Conservation (phyloP, 2,888 invertebrate genomes). For the Axea sp. region DNA sequence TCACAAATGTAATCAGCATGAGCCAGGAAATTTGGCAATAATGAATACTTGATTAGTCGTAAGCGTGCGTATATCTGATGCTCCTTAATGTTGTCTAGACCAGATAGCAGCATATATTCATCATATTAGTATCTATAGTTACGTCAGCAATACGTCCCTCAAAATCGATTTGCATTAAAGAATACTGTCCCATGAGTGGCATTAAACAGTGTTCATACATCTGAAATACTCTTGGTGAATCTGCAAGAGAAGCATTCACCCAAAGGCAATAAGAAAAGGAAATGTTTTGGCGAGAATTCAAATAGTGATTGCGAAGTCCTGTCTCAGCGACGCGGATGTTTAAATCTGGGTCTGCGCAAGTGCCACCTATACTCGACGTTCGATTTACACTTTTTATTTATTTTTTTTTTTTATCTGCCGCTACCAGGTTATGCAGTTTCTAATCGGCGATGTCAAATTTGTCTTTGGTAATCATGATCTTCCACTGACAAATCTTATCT, state of each 20-base stretch:
- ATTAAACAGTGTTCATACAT: slow-evolving; percentile 57
- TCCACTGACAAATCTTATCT: slow-evolving; percentile 9
- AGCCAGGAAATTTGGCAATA: slow-evolving; percentile 7
- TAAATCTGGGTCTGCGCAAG: slow-evolving; percentile 59
- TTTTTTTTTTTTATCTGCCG: slow-evolving; percentile 40
- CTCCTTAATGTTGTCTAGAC: slow-evolving; percentile 73
- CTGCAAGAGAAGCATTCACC: slow-evolving; percentile 57
- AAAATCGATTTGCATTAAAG: slow-evolving; percentile 69
- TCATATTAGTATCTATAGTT: slow-evolving; percentile 74
- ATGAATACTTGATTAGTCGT: slow-evolving; percentile 32
- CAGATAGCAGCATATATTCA: slow-evolving; percentile 72
- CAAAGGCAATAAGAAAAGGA: slow-evolving; percentile 51
- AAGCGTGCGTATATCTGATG: slow-evolving; percentile 64
- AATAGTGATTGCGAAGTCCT: slow-evolving; percentile 77
- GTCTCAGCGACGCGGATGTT: slow-evolving; percentile 76
- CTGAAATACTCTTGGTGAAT: slow-evolving; percentile 47
- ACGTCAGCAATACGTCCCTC: slow-evolving; percentile 67
- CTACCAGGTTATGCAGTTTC: slow-evolving; percentile 21
- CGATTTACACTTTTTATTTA: slow-evolving; percentile 15
- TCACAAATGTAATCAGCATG: slow-evolving; percentile 8
- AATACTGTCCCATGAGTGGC: slow-evolving; percentile 64
- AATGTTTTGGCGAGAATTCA: slow-evolving; percentile 75
- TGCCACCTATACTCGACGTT: slow-evolving; percentile 37
- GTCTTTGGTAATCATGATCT: not conserved
- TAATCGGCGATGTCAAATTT: not conserved